A percentile compares a stretch with the other conserved stretches of the same genome.
Conservation (phyloP, 1,140 invertebrate genomes). For the Caerostris darwini region DNA sequence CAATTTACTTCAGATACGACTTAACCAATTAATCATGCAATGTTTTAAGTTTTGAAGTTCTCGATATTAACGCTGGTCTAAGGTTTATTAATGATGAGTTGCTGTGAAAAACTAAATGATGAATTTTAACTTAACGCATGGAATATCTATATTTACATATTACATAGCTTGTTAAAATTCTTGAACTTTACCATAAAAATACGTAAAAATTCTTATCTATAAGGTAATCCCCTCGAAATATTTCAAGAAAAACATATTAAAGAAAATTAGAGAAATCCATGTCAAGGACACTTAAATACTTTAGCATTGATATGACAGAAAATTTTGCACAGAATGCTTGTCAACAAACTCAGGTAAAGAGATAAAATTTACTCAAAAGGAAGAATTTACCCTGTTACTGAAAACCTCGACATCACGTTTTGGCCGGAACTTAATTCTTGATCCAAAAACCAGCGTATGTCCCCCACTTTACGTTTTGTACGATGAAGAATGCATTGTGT, state of each 20-base stretch:
- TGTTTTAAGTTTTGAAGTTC: too few species aligned
- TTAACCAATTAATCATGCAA: too few species aligned
- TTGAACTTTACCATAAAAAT: too few species aligned
- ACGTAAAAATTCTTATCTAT: too few species aligned
- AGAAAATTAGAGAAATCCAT: not conserved
- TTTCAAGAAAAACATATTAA: not conserved
- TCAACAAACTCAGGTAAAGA: not conserved
- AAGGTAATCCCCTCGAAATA: too few species aligned
- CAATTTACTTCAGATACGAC: too few species aligned
- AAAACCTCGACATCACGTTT: not conserved
- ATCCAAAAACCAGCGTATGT: not conserved
- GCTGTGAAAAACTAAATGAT: too few species aligned
- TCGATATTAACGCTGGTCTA: too few species aligned
- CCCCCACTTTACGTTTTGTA: not conserved
- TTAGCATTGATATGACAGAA: slow-evolving; percentile 21
- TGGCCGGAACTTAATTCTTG: not conserved
- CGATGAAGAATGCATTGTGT: not conserved
- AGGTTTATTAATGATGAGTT: too few species aligned
- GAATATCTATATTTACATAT: too few species aligned
- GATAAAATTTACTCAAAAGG: not conserved
- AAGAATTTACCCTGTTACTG: not conserved
- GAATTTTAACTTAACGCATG: too few species aligned
- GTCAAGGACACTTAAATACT: not conserved
- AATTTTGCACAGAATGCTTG: not conserved
- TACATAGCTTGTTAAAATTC: too few species aligned